These are phyloP conservation scores for Euthynnus affinis DNA, from an alignment of 2,797 vertebrate genomes.

Conservation along the genomic window DNA sequence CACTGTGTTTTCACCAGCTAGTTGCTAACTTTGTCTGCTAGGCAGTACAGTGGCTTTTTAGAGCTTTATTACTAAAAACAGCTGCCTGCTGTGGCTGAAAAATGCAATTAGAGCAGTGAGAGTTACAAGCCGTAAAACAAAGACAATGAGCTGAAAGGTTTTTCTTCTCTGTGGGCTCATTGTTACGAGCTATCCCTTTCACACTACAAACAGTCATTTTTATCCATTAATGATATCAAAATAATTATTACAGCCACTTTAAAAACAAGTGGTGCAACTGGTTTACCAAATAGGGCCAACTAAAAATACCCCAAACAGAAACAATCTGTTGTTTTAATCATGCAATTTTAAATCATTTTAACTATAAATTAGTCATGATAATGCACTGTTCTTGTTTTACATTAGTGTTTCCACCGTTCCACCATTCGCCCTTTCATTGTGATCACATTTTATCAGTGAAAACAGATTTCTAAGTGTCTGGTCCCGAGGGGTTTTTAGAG, in stretches of 20 bases:
- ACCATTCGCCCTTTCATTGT: background rate
- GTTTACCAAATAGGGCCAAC: no score
- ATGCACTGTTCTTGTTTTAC: background rate
- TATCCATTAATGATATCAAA: background rate
- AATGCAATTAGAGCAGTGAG: background rate
- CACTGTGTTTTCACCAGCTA: no score
- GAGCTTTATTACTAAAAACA: background rate
- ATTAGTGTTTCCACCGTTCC: background rate
- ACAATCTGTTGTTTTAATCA: background rate
- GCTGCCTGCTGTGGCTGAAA: background rate
- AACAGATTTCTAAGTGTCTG: constrained; percentile 28
- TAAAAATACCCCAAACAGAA: background rate
- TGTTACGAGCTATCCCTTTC: no score
- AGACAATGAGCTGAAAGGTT: no score
- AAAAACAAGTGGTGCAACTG: no score
- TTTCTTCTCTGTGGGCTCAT: no score
- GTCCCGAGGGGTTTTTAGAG: constrained; percentile 9
- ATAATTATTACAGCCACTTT: no score
- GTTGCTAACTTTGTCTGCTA: no score
- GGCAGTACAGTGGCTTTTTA: no score
- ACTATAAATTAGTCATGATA: background rate
- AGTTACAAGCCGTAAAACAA: no score
- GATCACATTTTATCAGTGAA: constrained; percentile 9
- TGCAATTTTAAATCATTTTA: background rate
- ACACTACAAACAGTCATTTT: background rate